These are phyloP conservation scores for Drosophila asahinai DNA, from an alignment of 1,140 invertebrate genomes.

Conservation along the genomic window DNA sequence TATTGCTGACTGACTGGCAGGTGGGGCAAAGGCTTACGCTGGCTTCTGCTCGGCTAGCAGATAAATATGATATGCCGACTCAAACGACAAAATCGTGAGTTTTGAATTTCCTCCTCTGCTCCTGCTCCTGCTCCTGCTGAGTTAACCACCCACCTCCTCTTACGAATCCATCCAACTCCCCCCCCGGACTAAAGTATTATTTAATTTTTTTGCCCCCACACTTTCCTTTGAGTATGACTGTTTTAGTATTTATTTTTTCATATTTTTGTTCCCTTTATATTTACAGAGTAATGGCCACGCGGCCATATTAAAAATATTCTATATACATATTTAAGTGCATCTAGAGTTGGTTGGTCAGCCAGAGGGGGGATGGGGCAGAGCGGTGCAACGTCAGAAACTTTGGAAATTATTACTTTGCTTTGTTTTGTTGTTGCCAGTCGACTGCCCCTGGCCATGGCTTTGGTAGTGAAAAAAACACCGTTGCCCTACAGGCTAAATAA, in stretches of 20 bases:
- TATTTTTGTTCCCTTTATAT: slow-evolving; percentile 41
- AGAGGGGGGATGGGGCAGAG: not conserved
- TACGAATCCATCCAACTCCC: not conserved
- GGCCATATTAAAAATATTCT: slow-evolving; percentile 71
- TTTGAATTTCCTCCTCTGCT: slow-evolving; percentile 32
- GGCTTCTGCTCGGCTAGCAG: slow-evolving; percentile 55
- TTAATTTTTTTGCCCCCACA: slow-evolving; percentile 55
- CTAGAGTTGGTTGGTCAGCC: slow-evolving; percentile 15
- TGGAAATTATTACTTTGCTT: slow-evolving; percentile 77
- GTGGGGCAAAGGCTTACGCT: slow-evolving; percentile 61
- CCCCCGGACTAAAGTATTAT: slow-evolving; percentile 47
- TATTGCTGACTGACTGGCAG: slow-evolving; percentile 57
- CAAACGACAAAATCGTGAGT: slow-evolving; percentile 67
- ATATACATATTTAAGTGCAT: slow-evolving; percentile 76
- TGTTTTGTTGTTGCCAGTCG: slow-evolving; percentile 56
- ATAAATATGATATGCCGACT: slow-evolving; percentile 50
- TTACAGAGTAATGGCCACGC: slow-evolving; percentile 66
- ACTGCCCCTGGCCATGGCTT: slow-evolving; percentile 46
- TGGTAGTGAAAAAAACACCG: slow-evolving; percentile 34
- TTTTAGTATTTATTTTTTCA: slow-evolving; percentile 30
- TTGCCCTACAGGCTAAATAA: slow-evolving; percentile 24
- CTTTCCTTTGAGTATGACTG: slow-evolving; percentile 31
- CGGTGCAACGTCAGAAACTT: slow-evolving; percentile 68
- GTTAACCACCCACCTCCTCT: not conserved
- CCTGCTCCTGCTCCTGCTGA: slow-evolving; percentile 43